Evolutionary conservation across 2,888 invertebrate species (phyloP), one percentile per base, ranked within the genome.

Genomic region (Caenorhabditis uteleia): DNA sequence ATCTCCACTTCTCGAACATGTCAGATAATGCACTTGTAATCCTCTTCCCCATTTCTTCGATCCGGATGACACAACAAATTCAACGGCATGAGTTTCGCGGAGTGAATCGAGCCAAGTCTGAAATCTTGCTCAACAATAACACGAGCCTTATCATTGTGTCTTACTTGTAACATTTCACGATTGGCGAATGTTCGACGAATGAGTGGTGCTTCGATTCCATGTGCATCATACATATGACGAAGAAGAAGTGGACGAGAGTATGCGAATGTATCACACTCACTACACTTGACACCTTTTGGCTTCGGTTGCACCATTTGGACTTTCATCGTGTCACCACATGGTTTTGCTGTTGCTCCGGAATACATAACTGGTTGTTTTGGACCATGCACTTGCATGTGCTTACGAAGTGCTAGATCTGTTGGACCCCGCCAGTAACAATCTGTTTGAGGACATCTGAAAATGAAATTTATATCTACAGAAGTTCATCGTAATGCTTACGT

Each of bases 21-120:
- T 68, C 43, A 73, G 36, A 53, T 73, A 73, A 46, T 69, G 69
- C 10, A 72, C 71, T 39, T 68, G 70, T 1, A 70, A 47, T 2
- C 73, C 73, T 14, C 66, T 53, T 12, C 70, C 68, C 73, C 73
- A 73, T 42, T 70, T 69, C 34, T 73, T 73, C 6, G 73, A 68
- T 10, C 73, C 73, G 18, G 73, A 73, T 12, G 69, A 70, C 1
- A 70, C 70, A 18, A 73, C 73, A 36, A 73, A 73, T 31, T 73
- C 73, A 10, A 73, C 70, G 3, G 69, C 69, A 34, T 69, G 69
- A 0, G 70, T 69, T 31, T 68, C 55, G 20, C 73, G 65, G 12
- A 70, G 53, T 20, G 65, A 55, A 33, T 70, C 68, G 5, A 73
- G 61, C 73, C 73, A 73, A 0, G 54, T 46, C 49, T 68, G 31